Conservation (phyloP, 2,888 invertebrate genomes). For the Pachymerium ferrugineum region DNA sequence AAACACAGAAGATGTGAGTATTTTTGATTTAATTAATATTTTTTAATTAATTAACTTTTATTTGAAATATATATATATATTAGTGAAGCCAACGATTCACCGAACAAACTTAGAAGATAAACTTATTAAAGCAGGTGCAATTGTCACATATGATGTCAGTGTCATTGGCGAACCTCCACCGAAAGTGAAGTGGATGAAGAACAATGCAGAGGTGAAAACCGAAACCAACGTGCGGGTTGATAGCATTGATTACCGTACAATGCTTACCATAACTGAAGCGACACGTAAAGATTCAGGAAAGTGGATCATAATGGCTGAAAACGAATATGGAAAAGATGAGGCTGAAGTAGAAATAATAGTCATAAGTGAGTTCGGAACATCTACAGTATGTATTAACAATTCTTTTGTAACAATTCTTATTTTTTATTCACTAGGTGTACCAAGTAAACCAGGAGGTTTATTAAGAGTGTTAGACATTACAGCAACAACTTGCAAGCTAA, state of each 20-base stretch:
- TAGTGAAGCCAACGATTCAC: constrained; percentile 96
- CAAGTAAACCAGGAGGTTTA: constrained; percentile 77
- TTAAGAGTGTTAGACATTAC: constrained; percentile 81
- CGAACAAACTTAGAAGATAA: constrained; percentile 86
- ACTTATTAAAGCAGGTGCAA: constrained; percentile 83
- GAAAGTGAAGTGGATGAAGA: constrained; percentile 82
- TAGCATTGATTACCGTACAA: constrained; percentile 85
- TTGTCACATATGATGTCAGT: constrained; percentile 86
- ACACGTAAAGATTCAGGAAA: constrained; percentile 78
- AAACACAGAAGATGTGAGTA: constrained; percentile 77
- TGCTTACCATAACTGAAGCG: constrained; percentile 70
- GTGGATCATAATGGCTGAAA: constrained; percentile 83
- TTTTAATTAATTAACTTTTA: constrained; percentile 42
- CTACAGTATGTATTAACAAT: not conserved
- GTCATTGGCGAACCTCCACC: constrained; percentile 95
- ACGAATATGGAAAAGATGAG: constrained; percentile 85
- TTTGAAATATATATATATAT: not conserved
- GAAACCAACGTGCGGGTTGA: constrained; percentile 67
- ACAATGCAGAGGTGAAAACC: constrained; percentile 58
- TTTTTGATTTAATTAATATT: too few relatives aligned
- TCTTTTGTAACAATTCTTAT: too few relatives aligned
- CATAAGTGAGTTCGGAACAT: constrained; percentile 52
- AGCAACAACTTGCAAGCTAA: constrained; percentile 79
- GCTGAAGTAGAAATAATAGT: constrained; percentile 91
- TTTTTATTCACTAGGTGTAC: constrained; percentile 31